Base-by-base conservation (phyloP, 35 echinoderm and acorn worm genomes). In the Ophiothrix spiculata region DNA sequence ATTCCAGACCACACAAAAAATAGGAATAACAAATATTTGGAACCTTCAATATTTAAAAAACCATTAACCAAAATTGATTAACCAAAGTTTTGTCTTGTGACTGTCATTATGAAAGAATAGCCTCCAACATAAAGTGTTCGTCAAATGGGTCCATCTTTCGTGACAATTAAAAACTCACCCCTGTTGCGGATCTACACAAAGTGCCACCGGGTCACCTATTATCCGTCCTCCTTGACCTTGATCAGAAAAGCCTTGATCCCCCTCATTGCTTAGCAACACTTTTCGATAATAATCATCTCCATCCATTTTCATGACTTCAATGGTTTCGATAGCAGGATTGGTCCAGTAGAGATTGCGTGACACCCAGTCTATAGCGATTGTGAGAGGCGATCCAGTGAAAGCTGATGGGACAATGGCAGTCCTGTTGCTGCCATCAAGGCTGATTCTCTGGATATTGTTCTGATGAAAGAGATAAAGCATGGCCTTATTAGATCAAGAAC, bases 271-370 rank as follows among this genome's bases (percentile, higher is more conserved):
- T 0, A 91, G 39, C 17, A 95, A 36, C 8, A 86, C 80, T 10
- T 42, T 79, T 8, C 89, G 77, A 56, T 91, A 90, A 49, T 83
- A 75, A 31, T 36, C 60, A 32, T 95, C 89, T 10, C 77, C 84
- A 36, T 95, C 85, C 85, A 95, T 41, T 81, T 75, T 73, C 42
- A 95, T 95, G 17, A 95, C 93, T 56, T 95, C 89, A 25, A 95
- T 91, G n/a, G 93, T 91, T 38, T 95, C 56, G 29, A 37, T 84
- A 41, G 36, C 49, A 0, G 93, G 75, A 83, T 95, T 91, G 15
- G 85, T 88, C 93, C 93, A 95, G 80, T 91, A 91, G 16, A 95
- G 45, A 36, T 95, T 95, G 15, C 81, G 39, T 37, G 88, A 76
- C 25, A 95, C 33, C 81, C 85, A 90, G 56, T 95, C 93, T 6